These are phyloP conservation scores for Monomorium pharaonis DNA, from an alignment of 1,140 invertebrate species.

Conservation along the genomic window DNA sequence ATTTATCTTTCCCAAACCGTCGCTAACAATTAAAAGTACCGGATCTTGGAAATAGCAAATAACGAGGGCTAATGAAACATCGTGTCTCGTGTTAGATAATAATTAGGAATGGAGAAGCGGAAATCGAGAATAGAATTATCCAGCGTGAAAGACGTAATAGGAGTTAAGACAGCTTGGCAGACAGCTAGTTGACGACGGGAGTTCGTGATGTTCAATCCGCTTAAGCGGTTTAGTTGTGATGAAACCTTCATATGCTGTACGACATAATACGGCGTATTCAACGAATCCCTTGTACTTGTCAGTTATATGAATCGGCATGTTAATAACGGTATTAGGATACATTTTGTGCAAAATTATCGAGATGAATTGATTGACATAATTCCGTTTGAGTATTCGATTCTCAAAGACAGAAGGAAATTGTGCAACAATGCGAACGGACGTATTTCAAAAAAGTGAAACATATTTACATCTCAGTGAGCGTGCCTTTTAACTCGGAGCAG, in stretches of 20 bases:
- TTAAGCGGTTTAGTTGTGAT: slow-evolving; percentile 37
- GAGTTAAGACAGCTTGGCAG: slow-evolving; percentile 41
- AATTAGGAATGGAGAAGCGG: not conserved
- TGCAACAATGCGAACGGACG: not conserved
- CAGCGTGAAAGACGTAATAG: slow-evolving; percentile 26
- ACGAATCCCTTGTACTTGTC: not conserved
- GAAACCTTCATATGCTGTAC: slow-evolving; percentile 18
- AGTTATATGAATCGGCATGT: not conserved
- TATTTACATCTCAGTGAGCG: not conserved
- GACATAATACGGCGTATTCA: slow-evolving; percentile 18
- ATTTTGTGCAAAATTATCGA: not conserved
- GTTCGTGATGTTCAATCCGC: slow-evolving; percentile 20
- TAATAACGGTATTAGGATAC: not conserved
- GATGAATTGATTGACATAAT: not conserved
- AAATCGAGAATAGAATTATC: slow-evolving; percentile 49
- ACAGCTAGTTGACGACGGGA: slow-evolving; percentile 16
- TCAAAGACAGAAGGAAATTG: not conserved
- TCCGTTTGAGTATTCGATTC: not conserved
- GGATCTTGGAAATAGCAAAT: not conserved
- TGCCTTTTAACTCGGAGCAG: not conserved
- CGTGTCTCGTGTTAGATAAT: slow-evolving; percentile 1
- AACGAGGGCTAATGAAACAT: not conserved
- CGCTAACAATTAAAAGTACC: not conserved
- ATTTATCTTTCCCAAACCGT: too few species aligned
- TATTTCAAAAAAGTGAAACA: not conserved